Evolutionary conservation across 2,888 invertebrate genomes (phyloP).

Genomic region (Cepaea hortensis): DNA sequence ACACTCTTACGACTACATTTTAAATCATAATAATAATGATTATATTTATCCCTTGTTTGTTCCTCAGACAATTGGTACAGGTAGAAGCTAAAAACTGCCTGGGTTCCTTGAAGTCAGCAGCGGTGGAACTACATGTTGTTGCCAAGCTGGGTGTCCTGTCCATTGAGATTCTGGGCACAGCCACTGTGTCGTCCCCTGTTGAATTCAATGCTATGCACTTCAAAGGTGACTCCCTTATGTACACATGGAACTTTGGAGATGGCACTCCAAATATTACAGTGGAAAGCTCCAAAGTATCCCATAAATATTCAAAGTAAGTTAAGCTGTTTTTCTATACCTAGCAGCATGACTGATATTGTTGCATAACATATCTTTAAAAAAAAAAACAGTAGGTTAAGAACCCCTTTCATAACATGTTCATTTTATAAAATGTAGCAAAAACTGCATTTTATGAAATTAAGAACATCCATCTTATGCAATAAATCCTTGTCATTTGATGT

Average conservation of each 20-base stretch:
- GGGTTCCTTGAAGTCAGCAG: constrained; percentile 63
- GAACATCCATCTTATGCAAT: too few species aligned
- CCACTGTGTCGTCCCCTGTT: constrained; percentile 61
- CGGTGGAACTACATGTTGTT: constrained; percentile 63
- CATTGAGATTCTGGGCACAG: constrained; percentile 55
- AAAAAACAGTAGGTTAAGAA: too few species aligned
- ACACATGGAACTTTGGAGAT: constrained; percentile 75
- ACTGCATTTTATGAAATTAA: too few species aligned
- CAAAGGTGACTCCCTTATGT: constrained; percentile 70
- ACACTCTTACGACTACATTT: too few species aligned
- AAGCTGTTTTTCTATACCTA: too few species aligned
- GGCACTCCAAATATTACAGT: constrained; percentile 54
- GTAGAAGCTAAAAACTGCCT: constrained; percentile 69
- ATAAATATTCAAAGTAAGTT: constrained; percentile 39
- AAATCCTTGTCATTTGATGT: too few species aligned
- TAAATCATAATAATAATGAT: too few species aligned
- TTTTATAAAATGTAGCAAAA: too few species aligned
- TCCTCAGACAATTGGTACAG: constrained; percentile 63
- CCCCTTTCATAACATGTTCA: too few species aligned
- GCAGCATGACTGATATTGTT: too few species aligned
- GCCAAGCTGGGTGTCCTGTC: constrained; percentile 56
- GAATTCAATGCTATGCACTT: constrained; percentile 63
- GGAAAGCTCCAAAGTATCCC: constrained; percentile 37
- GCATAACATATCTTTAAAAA: too few species aligned
- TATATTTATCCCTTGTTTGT: not conserved